These are phyloP conservation scores for Numenius arquata DNA, from an alignment of 2,113 vertebrate species.

Conservation along the genomic window DNA sequence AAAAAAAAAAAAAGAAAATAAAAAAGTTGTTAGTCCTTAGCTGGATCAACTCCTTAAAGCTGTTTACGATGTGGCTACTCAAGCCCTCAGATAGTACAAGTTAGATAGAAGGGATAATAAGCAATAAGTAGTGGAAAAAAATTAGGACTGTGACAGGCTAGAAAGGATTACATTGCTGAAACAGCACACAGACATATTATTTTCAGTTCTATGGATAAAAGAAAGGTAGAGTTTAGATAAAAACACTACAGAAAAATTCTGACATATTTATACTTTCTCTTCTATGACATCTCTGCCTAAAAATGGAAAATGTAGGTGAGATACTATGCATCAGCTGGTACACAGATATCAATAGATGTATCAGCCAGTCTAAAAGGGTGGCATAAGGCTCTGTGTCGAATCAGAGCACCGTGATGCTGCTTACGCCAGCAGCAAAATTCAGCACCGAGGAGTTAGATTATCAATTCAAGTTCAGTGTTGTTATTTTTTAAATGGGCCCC, in stretches of 20 bases:
- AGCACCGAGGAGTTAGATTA: background rate
- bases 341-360: background rate
- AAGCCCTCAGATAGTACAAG: background rate
- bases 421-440: background rate
- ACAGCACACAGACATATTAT: background rate
- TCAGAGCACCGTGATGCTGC: background rate
- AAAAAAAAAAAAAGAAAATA: background rate
- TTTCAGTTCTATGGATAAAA: background rate
- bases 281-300: background rate
- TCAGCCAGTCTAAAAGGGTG: background rate
- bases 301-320: background rate
- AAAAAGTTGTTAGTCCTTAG: background rate
- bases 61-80: background rate
- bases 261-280: no score
- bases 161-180: background rate
- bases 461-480: background rate
- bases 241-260: background rate
- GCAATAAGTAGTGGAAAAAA: background rate
- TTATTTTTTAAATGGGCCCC: background rate
- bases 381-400: background rate
- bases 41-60: background rate
- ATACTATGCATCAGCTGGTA: background rate
- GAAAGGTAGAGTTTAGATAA: background rate
- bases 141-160: background rate
- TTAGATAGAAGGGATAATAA: background rate